Base-by-base conservation (phyloP, 2,888 invertebrate genomes). In the Melanostoma mellinum region DNA sequence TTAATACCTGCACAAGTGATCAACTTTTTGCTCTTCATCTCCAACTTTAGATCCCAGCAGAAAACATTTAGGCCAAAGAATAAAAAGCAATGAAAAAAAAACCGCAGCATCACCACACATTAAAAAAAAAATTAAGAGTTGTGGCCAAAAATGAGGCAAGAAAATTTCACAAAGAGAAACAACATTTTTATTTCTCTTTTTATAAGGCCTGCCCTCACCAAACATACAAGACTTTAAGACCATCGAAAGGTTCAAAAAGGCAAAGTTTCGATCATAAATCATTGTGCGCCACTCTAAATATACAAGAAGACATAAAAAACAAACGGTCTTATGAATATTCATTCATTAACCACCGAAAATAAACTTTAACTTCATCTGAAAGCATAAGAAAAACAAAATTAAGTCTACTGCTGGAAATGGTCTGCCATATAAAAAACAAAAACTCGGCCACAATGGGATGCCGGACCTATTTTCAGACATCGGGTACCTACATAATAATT, bases 191-290 rank as follows among this genome's bases (percentile, higher is more conserved):
- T 20, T 20, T 20, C 20, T 20, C 20, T 20, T 20, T 20, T 20
- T 20, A 20, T 20, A 20, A 20, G 20, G 20, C 20, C 20, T 20
- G 20, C 20, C 20, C 20, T 20, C 42, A 6, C 42, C 42, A 42
- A 8, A 8, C 42, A 42, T 8, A 9, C 42, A 9, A 42, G 1
- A 20, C 20, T 20, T 20, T 20, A 20, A 72, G 42, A n/a, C 58
- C 36, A 55, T 58, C 69, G 65, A 72, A 42, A 67, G 65, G 75
- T 72, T 72, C 72, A 55, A 65, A 68, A 77, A 72, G 58, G 77
- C 44, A 68, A 68, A 73, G 78, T 56, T 38, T 56, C 35, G 84
- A 44, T 71, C 79, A 75, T 84, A 84, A 84, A 84, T 84, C 84
- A 84, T 84, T 35, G 71, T 74, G 33, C 44, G 78, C 58, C 61